Percentiles rank a stretch among this genome's conserved stretches.
These are phyloP conservation scores for Trypoxylus dichotomus DNA, from an alignment of 1,140 invertebrate species.

Conservation along the genomic window DNA sequence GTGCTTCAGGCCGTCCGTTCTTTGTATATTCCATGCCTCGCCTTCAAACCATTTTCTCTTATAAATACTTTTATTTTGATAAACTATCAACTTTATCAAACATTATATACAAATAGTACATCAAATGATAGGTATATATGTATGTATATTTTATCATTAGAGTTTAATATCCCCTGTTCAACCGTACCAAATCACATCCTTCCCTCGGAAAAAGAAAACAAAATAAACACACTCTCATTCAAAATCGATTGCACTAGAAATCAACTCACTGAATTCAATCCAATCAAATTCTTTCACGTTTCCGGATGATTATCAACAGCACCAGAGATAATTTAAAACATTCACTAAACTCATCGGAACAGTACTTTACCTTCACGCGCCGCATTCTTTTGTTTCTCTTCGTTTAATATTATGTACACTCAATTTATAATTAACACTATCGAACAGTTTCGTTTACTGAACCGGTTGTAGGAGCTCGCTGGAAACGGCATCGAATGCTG, in stretches of 20 bases:
- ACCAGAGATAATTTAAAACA: background rate
- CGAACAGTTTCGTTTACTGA: background rate
- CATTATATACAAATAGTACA: conserved; percentile 27
- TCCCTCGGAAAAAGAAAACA: too few species aligned
- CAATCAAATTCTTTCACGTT: background rate
- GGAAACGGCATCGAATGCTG: background rate
- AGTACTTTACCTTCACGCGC: too few species aligned
- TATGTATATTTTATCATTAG: background rate
- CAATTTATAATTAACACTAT: conserved; percentile 12
- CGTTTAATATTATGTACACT: conserved; percentile 9
- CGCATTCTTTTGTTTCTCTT: too few species aligned
- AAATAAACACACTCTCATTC: background rate
- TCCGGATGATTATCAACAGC: background rate
- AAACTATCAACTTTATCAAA: conserved; percentile 1
- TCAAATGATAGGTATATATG: background rate
- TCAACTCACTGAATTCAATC: background rate
- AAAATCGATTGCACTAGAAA: background rate
- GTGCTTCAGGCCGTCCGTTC: background rate
- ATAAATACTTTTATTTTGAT: background rate
- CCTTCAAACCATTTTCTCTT: background rate
- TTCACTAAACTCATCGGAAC: too few species aligned
- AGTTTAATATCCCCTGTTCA: background rate
- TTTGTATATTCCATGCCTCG: background rate
- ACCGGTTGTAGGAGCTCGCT: background rate
- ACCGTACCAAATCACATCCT: background rate